Evolutionary conservation across 1,140 invertebrate species (phyloP).

Genomic region (Ctenoplectra terminalis): DNA sequence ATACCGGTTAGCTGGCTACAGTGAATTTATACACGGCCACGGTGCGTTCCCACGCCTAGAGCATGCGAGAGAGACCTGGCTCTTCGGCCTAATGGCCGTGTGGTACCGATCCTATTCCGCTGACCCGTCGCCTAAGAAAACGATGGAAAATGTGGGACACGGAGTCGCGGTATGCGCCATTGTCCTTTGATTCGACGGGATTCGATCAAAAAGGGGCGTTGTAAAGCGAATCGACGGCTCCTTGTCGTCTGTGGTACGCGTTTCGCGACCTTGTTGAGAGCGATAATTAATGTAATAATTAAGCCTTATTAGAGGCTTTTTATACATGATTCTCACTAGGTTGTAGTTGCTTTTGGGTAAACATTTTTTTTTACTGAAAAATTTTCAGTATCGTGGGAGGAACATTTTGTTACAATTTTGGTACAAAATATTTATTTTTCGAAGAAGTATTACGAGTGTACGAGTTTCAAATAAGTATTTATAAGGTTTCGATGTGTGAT

Average conservation of each 20-base stretch:
- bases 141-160: conserved; percentile 65
- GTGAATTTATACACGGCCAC: conserved; percentile 67
- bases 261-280: not conserved
- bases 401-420: too few species aligned
- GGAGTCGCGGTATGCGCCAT: conserved; percentile 55
- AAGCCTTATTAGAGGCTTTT: too few species aligned
- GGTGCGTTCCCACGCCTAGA: conserved; percentile 72
- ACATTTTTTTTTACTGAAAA: too few species aligned
- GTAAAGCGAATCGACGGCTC: not conserved
- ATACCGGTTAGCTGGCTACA: conserved; percentile 42
- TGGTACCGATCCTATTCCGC: conserved; percentile 48
- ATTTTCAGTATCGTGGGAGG: too few species aligned
- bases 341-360: too few species aligned
- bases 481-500: too few species aligned
- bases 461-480: too few species aligned
- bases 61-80: conserved; percentile 67
- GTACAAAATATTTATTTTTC: too few species aligned
- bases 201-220: not conserved
- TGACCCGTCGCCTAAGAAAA: conserved; percentile 52
- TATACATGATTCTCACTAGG: too few species aligned
- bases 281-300: too few species aligned
- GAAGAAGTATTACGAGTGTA: too few species aligned
- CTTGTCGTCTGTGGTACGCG: not conserved
- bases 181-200: conserved; percentile 26
- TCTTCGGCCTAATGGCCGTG: conserved; percentile 71